Evolutionary conservation across 2,888 invertebrate genomes (phyloP).

Genomic region (Selenia dentaria): DNA sequence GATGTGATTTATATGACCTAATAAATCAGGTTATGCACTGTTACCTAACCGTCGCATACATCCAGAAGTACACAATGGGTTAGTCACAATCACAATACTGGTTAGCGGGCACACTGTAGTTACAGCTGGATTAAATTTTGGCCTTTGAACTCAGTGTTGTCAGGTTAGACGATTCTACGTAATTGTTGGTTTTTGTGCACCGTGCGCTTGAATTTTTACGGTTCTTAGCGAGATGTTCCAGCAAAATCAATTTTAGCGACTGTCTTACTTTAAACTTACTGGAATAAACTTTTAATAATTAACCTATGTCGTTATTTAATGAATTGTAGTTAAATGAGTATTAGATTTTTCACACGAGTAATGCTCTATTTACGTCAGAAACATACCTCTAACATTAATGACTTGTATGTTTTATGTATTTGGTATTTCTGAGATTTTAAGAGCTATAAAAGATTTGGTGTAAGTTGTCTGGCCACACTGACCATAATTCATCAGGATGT

Average conservation of each 20-base stretch:
- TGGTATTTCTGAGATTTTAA: too few species aligned
- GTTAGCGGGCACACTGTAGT: conserved; percentile 58
- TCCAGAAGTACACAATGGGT: conserved; percentile 41
- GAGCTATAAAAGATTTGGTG: background rate
- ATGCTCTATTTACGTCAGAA: too few species aligned
- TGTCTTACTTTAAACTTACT: too few species aligned
- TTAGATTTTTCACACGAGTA: too few species aligned
- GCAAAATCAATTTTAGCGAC: too few species aligned
- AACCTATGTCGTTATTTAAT: too few species aligned
- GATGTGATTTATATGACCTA: conserved; percentile 3
- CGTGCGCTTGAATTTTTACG: too few species aligned
- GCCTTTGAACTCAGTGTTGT: conserved; percentile 44
- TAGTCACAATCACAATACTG: conserved; percentile 49
- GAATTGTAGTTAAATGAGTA: too few species aligned
- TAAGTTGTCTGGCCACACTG: conserved; percentile 3
- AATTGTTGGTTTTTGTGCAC: background rate
- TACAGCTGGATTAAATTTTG: conserved; percentile 61
- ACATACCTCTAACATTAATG: too few species aligned
- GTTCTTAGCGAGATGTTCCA: too few species aligned
- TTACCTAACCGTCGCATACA: conserved; percentile 28
- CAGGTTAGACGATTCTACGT: background rate
- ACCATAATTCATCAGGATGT: conserved; percentile 48
- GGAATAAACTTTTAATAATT: too few species aligned
- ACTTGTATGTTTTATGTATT: too few species aligned
- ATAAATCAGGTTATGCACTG: conserved; percentile 27